Evolutionary conservation across 2,888 invertebrate genomes (phyloP).

Genomic region (Ichneumon xanthorius): DNA sequence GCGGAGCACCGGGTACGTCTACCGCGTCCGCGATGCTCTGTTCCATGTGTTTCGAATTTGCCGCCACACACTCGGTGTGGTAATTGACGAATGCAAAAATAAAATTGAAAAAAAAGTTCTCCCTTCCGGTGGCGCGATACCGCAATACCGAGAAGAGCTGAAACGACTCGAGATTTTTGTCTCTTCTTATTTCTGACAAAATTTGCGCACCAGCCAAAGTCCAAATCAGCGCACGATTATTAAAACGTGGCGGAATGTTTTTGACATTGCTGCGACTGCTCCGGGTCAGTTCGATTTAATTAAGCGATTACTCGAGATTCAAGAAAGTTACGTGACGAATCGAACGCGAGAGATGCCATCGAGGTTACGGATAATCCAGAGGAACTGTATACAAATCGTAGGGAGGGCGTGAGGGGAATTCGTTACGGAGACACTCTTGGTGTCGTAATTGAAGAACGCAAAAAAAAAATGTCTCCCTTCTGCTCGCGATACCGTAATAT

Average conservation of each 20-base stretch:
- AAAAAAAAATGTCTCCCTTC: constrained; percentile 55
- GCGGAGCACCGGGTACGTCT: neutral
- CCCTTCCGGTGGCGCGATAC: constrained; percentile 55
- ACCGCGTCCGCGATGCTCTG: constrained; percentile 15
- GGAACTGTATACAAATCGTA: too few species aligned
- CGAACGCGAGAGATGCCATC: too few species aligned
- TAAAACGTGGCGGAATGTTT: neutral
- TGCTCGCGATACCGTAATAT: constrained; percentile 42
- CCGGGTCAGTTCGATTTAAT: constrained; percentile 19
- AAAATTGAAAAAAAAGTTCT: constrained; percentile 29
- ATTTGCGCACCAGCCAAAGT: neutral
- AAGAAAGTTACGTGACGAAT: neutral
- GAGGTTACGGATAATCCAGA: too few species aligned
- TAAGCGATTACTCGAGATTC: constrained; percentile 21
- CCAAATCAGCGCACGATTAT: neutral
- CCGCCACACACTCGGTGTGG: constrained; percentile 63
- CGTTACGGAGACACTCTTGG: constrained; percentile 60
- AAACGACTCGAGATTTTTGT: neutral
- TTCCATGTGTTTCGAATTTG: constrained; percentile 67
- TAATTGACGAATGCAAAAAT: constrained; percentile 31
- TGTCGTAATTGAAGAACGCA: constrained; percentile 57
- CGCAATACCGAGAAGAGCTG: constrained; percentile 43
- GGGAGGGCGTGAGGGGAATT: too few species aligned
- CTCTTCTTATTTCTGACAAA: neutral
- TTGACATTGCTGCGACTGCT: neutral